These are phyloP conservation scores for Epistrophella euchroma DNA, from an alignment of 2,888 invertebrate species.

Conservation along the genomic window DNA sequence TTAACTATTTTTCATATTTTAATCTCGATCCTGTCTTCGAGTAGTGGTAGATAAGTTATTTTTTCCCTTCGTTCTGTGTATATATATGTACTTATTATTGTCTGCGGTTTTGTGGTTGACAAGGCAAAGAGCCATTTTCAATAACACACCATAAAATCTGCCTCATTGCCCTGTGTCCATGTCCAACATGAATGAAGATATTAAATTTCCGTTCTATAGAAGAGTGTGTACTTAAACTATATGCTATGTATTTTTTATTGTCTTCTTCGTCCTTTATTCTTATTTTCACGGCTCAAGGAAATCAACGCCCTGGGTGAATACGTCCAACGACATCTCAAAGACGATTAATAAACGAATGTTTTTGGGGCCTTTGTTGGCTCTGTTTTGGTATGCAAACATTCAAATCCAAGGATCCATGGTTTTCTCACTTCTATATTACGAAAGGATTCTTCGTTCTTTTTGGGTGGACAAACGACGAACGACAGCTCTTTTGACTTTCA, in stretches of 20 bases:
- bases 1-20: slow-evolving; percentile 55
- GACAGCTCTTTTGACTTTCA: slow-evolving; percentile 40
- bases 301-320: slow-evolving; percentile 56
- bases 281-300: slow-evolving; percentile 30
- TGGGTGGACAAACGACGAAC: background rate
- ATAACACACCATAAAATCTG: slow-evolving; percentile 42
- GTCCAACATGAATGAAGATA: slow-evolving; percentile 53
- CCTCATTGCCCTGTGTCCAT: slow-evolving; percentile 18
- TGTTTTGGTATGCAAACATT: slow-evolving; percentile 42
- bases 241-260: background rate
- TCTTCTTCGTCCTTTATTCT: slow-evolving; percentile 20
- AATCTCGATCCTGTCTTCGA: slow-evolving; percentile 58
- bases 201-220: slow-evolving; percentile 69
- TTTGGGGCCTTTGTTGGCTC: slow-evolving; percentile 28
- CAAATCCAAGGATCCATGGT: slow-evolving; percentile 15
- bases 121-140: slow-evolving; percentile 36
- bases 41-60: slow-evolving; percentile 27
- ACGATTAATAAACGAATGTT: slow-evolving; percentile 65
- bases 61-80: background rate
- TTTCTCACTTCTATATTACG: background rate
- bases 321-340: slow-evolving; percentile 73
- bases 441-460: slow-evolving; percentile 31
- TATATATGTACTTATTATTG: slow-evolving; percentile 7
- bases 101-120: slow-evolving; percentile 67
- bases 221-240: background rate